A percentile compares a stretch with the other conserved stretches of the same genome.
These are phyloP conservation scores for Drosophila navojoa DNA, from an alignment of 1,140 invertebrate genomes.

Conservation along the genomic window DNA sequence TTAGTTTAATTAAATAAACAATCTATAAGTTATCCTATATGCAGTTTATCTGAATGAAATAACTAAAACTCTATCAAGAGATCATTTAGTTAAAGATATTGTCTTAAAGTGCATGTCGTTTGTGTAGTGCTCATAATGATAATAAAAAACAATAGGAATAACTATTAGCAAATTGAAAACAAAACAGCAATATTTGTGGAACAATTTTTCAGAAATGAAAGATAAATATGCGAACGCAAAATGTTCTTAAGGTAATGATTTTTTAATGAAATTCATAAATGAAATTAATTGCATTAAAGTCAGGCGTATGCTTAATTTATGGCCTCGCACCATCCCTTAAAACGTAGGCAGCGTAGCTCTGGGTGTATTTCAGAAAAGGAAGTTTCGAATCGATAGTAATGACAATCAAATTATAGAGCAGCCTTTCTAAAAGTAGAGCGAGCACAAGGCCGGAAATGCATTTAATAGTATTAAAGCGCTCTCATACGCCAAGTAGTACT, in stretches of 20 bases:
- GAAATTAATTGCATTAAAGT: not conserved
- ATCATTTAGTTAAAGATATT: constrained; percentile 1
- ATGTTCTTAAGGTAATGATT: not conserved
- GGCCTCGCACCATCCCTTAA: too few relatives aligned
- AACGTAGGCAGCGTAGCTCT: too few relatives aligned
- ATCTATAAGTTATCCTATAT: not conserved
- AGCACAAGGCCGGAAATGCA: constrained; percentile 12
- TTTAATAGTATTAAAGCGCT: constrained; percentile 3
- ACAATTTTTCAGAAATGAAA: not conserved
- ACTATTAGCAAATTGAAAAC: constrained; percentile 9
- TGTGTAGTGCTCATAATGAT: not conserved
- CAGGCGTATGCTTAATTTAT: too few relatives aligned
- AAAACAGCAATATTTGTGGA: not conserved
- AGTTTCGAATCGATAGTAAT: not conserved
- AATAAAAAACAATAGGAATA: constrained; percentile 3
- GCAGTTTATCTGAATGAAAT: not conserved
- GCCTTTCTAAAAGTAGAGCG: not conserved
- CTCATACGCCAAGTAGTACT: constrained; percentile 18
- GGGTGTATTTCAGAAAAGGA: not conserved
- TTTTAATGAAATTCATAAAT: not conserved
- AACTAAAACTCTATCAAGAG: too few relatives aligned
- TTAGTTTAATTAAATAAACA: not conserved
- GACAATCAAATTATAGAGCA: not conserved
- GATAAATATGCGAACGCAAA: not conserved
- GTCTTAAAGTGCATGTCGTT: too few relatives aligned